Conservation (phyloP, 2,113 vertebrate genomes). For the Cygnus buccinator region DNA sequence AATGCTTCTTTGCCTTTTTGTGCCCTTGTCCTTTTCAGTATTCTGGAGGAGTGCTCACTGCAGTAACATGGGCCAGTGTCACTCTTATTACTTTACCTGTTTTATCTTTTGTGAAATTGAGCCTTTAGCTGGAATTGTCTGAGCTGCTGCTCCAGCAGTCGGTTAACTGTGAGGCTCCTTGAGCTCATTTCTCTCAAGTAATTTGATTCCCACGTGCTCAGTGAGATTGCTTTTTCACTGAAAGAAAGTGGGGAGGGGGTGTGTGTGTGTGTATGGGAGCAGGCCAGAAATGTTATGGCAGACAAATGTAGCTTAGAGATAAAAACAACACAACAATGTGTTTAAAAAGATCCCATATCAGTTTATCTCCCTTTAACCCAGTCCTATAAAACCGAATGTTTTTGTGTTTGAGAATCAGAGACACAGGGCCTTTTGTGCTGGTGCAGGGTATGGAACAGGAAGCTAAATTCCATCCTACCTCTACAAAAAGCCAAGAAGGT, state of each 20-base stretch:
- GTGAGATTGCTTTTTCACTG: conserved; percentile 72
- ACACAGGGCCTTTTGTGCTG: neutral
- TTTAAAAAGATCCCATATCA: neutral
- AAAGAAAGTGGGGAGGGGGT: neutral
- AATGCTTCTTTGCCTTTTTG: neutral
- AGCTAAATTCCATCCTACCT: neutral
- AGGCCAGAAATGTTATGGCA: neutral
- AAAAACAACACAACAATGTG: neutral
- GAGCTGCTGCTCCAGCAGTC: conserved; percentile 76
- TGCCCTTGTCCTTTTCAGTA: conserved; percentile 72
- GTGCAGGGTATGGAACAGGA: neutral
- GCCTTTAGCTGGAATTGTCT: conserved; percentile 76
- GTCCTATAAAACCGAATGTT: conserved; percentile 19
- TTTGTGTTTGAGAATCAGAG: neutral
- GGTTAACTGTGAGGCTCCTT: conserved; percentile 74
- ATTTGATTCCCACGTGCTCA: conserved; percentile 77
- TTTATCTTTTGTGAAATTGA: conserved; percentile 83
- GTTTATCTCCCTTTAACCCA: neutral
- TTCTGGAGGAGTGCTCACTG: conserved; percentile 57
- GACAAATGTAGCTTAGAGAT: conserved; percentile 18
- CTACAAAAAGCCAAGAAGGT: neutral
- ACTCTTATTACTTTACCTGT: conserved; percentile 78
- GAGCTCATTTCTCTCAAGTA: conserved; percentile 79
- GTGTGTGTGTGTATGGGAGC: neutral
- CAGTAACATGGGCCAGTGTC: conserved; percentile 70